These are phyloP conservation scores for Psophia crepitans DNA, from an alignment of 2,113 vertebrate species.

Conservation along the genomic window DNA sequence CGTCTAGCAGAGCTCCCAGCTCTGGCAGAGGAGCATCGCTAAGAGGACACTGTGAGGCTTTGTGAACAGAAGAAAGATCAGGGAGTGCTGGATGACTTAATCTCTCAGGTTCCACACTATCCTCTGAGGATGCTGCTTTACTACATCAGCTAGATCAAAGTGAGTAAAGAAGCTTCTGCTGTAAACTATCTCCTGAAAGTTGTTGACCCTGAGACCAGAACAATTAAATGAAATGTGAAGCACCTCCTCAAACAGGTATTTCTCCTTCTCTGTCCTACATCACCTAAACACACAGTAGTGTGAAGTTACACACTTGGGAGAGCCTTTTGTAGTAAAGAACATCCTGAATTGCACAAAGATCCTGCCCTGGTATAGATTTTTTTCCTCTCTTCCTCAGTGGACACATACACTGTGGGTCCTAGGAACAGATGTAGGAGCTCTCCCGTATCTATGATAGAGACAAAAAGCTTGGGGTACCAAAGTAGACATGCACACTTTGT, in stretches of 20 bases:
- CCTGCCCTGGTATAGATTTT: neutral
- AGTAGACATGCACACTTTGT: neutral
- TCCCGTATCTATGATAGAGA: neutral
- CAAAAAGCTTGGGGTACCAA: neutral
- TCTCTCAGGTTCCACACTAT: rapidly evolving
- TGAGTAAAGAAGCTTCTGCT: neutral
- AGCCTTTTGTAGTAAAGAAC: neutral
- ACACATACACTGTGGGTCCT: neutral
- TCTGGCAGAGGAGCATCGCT: neutral
- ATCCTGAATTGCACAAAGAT: neutral
- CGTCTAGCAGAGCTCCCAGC: neutral
- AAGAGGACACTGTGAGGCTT: neutral
- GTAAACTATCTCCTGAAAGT: neutral
- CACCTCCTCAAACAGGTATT: neutral
- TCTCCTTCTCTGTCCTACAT: neutral
- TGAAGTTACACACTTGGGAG: conserved; percentile 36
- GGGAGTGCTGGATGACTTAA: neutral
- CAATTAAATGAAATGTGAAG: conserved; percentile 57
- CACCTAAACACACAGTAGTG: neutral
- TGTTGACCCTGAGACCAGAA: neutral
- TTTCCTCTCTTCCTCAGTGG: neutral
- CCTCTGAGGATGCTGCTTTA: neutral
- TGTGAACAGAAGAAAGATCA: neutral
- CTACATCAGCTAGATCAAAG: neutral
- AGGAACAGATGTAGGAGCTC: neutral